Percentiles rank a stretch among this genome's conserved stretches.
These are phyloP conservation scores for Sialis fuliginosa DNA, from an alignment of 2,888 invertebrate species.

Conservation along the genomic window DNA sequence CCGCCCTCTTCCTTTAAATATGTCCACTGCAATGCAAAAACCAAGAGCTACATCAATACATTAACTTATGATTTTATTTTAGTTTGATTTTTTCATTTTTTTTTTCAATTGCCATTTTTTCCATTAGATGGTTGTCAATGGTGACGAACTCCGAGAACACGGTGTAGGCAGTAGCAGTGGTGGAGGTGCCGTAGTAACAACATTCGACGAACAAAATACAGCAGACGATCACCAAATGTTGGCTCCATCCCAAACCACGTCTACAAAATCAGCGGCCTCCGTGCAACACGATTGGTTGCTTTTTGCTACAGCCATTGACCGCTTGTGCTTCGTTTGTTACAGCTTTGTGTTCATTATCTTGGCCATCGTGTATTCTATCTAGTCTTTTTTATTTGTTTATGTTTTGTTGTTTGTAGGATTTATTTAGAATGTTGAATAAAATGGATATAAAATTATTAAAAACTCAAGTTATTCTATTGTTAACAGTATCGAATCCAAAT, in stretches of 20 bases:
- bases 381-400: slow-evolving; percentile 3
- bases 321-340: slow-evolving; percentile 37
- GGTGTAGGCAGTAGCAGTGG: slow-evolving; percentile 13
- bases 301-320: slow-evolving; percentile 41
- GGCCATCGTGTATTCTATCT: slow-evolving; percentile 28
- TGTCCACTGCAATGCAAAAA: too few species aligned
- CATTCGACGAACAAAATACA: slow-evolving; percentile 21
- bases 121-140: slow-evolving; percentile 13
- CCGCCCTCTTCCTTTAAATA: too few species aligned
- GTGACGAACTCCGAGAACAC: slow-evolving; percentile 26
- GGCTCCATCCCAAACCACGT: slow-evolving; percentile 1
- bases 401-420: neutral
- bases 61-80: too few species aligned
- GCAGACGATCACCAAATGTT: slow-evolving; percentile 24
- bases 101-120: too few species aligned
- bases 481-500: neutral
- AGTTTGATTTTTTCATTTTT: too few species aligned
- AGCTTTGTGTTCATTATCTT: slow-evolving; percentile 32
- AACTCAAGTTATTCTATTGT: neutral
- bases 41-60: too few species aligned
- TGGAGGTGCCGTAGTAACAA: slow-evolving; percentile 7
- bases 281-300: slow-evolving; percentile 44
- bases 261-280: slow-evolving; percentile 13
- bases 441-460: neutral
- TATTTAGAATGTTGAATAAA: neutral